These are phyloP conservation scores for Rhynchophorus ferrugineus DNA, from an alignment of 1,140 invertebrate species.

Conservation along the genomic window DNA sequence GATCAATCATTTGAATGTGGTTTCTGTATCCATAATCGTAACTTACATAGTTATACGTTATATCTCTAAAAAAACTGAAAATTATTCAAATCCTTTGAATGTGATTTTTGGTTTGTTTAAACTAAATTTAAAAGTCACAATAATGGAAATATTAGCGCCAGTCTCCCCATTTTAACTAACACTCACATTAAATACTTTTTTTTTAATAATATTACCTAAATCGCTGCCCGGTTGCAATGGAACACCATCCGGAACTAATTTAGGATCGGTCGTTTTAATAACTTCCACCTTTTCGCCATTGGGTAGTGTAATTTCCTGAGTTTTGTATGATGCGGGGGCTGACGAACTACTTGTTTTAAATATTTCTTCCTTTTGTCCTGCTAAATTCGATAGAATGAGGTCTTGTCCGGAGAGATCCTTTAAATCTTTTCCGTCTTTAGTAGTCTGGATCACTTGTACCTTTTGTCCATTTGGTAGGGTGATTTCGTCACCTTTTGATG, in stretches of 20 bases:
- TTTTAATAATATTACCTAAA: no score
- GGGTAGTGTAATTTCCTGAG: constrained; percentile 56
- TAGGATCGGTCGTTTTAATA: constrained; percentile 56
- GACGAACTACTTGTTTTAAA: constrained; percentile 16
- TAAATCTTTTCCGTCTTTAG: constrained; percentile 44
- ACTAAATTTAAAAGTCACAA: no score
- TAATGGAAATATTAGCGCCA: no score
- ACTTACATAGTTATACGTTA: no score
- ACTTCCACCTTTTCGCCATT: constrained; percentile 67
- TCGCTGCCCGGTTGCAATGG: constrained; percentile 32
- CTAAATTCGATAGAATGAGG: constrained; percentile 53
- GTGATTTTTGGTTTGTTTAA: no score
- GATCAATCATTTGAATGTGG: no score
- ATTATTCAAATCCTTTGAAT: no score
- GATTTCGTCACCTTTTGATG: constrained; percentile 43
- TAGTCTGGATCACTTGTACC: constrained; percentile 60
- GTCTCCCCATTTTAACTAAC: no score
- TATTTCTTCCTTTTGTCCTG: constrained; percentile 48
- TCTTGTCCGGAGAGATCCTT: constrained; percentile 46
- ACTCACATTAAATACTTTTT: no score
- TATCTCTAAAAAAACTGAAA: no score
- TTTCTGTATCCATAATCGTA: no score
- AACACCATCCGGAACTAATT: constrained; percentile 45
- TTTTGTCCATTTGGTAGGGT: constrained; percentile 65
- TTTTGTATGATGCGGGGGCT: constrained; percentile 17